A percentile compares a stretch with the other conserved stretches of the same genome.
phyloP scores from a whole-genome alignment of 92 coral and sea anemone species.

The Muricea muricata region DNA sequence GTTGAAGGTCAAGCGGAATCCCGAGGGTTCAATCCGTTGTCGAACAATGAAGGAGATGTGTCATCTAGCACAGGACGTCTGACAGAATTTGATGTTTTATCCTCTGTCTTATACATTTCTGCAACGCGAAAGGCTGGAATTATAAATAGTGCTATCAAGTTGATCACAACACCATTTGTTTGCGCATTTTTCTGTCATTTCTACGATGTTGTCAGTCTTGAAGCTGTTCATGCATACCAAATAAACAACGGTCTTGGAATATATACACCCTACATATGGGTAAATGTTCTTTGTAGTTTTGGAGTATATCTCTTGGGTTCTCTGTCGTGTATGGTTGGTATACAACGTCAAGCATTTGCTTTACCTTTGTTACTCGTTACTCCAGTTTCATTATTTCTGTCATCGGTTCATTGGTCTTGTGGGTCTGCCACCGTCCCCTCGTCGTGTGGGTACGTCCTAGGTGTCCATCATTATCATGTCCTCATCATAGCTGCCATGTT shows the following conservation, averaged over 20 bases:
- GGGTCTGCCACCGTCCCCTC: conserved; percentile 10
- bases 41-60: background rate
- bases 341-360: conserved; percentile 63
- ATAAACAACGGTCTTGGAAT: conserved; percentile 28
- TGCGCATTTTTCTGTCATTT: conserved; percentile 49
- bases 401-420: conserved; percentile 34
- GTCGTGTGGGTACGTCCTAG: conserved; percentile 19
- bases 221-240: conserved; percentile 13
- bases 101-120: background rate
- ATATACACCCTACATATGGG: conserved; percentile 45
- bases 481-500: conserved; percentile 30
- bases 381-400: conserved; percentile 48
- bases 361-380: conserved; percentile 56
- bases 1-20: background rate
- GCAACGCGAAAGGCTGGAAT: conserved; percentile 43
- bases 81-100: conserved; percentile 26
- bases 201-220: background rate
- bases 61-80: conserved; percentile 19
- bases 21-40: background rate
- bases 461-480: conserved; percentile 23
- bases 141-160: conserved; percentile 49
- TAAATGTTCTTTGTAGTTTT: conserved; percentile 53
- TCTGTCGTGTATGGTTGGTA: conserved; percentile 57
- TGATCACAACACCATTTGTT: conserved; percentile 52
- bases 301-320: conserved; percentile 55